A percentile compares a stretch with the other conserved stretches of the same genome.
Evolutionary conservation across 2,888 invertebrate species (phyloP).

Genomic region (Drosophila prolongata): DNA sequence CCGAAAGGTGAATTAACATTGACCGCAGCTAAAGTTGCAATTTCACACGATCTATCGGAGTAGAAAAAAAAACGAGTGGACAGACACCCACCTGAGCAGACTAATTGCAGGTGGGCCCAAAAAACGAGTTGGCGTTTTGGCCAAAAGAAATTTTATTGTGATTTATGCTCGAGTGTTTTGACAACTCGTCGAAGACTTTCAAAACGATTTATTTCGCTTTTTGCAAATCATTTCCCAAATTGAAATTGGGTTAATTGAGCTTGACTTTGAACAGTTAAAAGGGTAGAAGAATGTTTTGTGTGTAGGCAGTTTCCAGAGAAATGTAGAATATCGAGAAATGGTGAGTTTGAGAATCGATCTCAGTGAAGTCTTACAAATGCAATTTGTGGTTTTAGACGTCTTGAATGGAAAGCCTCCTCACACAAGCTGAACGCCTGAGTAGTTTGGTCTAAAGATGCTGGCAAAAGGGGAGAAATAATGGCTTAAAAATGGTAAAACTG

Average conservation of each 20-base stretch:
- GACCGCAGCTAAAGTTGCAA: constrained; percentile 52
- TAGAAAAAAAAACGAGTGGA: constrained; percentile 7
- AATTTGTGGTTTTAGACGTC: constrained; percentile 35
- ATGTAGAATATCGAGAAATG: constrained; percentile 4
- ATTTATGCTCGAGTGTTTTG: constrained; percentile 63
- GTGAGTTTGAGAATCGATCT: constrained; percentile 4
- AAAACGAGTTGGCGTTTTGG: constrained; percentile 57
- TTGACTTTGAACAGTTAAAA: constrained; percentile 47
- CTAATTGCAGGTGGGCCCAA: constrained; percentile 62
- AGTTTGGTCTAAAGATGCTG: constrained; percentile 21
- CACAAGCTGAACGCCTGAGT: constrained; percentile 30
- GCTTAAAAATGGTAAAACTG: constrained; percentile 21
- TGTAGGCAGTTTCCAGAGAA: constrained; percentile 43
- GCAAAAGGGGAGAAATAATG: constrained; percentile 2
- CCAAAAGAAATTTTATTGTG: constrained; percentile 55
- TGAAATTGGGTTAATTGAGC: constrained; percentile 76
- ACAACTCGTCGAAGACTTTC: constrained; percentile 56
- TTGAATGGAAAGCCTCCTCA: constrained; percentile 40
- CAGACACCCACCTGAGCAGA: constrained; percentile 53
- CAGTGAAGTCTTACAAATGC: constrained; percentile 37
- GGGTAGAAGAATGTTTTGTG: constrained; percentile 21
- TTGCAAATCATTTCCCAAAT: constrained; percentile 45
- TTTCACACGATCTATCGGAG: constrained; percentile 46
- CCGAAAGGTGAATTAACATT: constrained; percentile 44
- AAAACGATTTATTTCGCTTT: constrained; percentile 31